Conservation (phyloP, 2,113 vertebrate genomes). For the Lycaon pictus region DNA sequence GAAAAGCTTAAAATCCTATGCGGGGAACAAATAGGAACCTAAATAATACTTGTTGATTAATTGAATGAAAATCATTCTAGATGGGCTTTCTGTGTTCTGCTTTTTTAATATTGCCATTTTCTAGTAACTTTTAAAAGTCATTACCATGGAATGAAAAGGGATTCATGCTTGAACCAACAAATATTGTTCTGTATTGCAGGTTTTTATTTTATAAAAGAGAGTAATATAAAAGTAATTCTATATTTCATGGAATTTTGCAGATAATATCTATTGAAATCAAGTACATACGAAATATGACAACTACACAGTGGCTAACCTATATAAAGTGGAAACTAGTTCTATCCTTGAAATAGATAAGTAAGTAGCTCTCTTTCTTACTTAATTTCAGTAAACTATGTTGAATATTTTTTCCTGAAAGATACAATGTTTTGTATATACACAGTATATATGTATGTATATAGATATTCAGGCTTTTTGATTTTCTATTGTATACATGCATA, state of each 20-base stretch:
- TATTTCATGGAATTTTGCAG: neutral
- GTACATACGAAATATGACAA: neutral
- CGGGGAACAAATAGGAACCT: neutral
- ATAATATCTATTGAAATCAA: neutral
- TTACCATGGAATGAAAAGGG: neutral
- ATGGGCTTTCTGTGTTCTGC: neutral
- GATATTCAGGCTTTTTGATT: neutral
- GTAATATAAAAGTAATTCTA: neutral
- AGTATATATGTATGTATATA: neutral
- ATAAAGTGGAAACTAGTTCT: neutral
- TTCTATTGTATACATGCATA: neutral
- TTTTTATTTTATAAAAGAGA: slow-evolving; percentile 19
- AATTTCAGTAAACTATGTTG: neutral
- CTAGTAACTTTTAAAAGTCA: neutral
- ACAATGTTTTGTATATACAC: neutral
- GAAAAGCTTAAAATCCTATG: neutral
- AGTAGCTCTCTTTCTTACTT: neutral
- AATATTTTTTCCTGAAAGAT: slow-evolving; percentile 17
- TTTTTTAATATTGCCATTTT: neutral
- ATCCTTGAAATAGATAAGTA: neutral
- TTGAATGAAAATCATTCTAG: neutral
- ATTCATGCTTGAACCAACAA: neutral
- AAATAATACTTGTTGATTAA: neutral
- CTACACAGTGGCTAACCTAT: neutral
- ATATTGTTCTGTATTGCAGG: neutral